Conservation (phyloP, 2,113 vertebrate genomes). For the Eurystomus gularis region DNA sequence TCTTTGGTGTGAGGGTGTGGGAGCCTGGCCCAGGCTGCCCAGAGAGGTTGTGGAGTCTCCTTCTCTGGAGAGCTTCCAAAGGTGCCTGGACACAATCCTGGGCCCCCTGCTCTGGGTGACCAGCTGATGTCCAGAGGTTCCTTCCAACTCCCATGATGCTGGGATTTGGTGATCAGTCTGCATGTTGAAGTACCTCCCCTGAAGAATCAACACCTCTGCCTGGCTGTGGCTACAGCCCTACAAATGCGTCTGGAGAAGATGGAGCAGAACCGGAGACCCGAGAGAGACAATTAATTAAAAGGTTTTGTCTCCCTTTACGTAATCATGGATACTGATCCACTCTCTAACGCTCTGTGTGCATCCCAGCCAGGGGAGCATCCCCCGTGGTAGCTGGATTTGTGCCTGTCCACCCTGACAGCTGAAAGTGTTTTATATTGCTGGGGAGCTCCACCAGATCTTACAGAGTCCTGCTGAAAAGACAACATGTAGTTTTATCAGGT, state of each 20-base stretch:
- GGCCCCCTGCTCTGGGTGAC: too few species aligned
- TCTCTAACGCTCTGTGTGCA: not conserved
- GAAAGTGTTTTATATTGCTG: not conserved
- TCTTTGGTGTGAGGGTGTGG: too few species aligned
- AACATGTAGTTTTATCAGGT: not conserved
- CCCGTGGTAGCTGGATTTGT: not conserved
- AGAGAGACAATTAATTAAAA: not conserved
- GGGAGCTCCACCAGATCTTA: not conserved
- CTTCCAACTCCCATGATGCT: too few species aligned
- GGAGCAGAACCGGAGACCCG: not conserved
- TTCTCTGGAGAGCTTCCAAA: too few species aligned
- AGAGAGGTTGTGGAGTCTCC: too few species aligned
- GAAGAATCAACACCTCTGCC: not conserved
- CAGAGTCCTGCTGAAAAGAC: not conserved
- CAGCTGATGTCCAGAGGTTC: too few species aligned
- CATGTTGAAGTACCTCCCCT: not conserved
- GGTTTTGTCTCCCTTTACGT: not conserved
- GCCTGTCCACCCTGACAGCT: not conserved
- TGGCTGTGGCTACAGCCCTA: not conserved
- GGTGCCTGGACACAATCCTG: too few species aligned
- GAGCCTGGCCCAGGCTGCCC: too few species aligned
- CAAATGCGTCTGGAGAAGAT: rapidly evolving
- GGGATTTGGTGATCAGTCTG: not conserved
- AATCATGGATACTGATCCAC: not conserved
- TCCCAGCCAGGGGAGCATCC: not conserved